Percentiles rank a stretch among this genome's conserved stretches.
Evolutionary conservation across 2,797 vertebrate species (phyloP).

Genomic region (Pseudochromis fuscus): DNA sequence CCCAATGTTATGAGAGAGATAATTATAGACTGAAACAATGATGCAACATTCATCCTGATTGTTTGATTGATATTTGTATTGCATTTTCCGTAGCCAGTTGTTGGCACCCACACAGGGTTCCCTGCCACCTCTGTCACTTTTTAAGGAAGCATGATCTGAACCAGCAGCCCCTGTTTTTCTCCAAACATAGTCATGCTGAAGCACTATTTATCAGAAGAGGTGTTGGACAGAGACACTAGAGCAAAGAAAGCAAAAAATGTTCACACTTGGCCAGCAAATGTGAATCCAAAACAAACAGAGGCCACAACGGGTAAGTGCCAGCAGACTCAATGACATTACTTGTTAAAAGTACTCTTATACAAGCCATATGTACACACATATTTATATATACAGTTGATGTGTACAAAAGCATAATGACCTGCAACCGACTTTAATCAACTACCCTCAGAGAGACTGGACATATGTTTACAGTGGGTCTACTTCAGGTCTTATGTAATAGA

Average conservation of each 20-base stretch:
- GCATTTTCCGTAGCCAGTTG: slow-evolving; percentile 1
- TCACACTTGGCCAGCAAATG: slow-evolving; percentile 21
- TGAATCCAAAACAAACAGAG: slow-evolving; percentile 52
- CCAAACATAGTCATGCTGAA: slow-evolving; percentile 74
- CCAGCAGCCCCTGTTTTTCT: slow-evolving; percentile 39
- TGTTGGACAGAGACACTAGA: slow-evolving; percentile 53
- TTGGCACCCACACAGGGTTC: not conserved
- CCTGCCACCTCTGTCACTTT: slow-evolving; percentile 18
- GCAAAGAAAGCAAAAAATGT: slow-evolving; percentile 44
- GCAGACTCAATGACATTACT: not conserved
- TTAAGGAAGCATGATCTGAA: slow-evolving; percentile 24
- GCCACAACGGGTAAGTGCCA: slow-evolving; percentile 6
- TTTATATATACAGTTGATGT: not conserved
- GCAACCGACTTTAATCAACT: slow-evolving; percentile 38
- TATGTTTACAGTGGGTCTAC: slow-evolving; percentile 49
- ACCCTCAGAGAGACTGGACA: slow-evolving; percentile 12
- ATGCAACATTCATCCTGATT: not conserved
- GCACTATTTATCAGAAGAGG: slow-evolving; percentile 40
- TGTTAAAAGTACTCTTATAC: not conserved
- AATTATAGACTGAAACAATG: not conserved
- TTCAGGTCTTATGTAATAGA: slow-evolving; percentile 54
- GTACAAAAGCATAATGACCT: slow-evolving; percentile 32
- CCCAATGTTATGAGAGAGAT: not conserved
- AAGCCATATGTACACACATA: not conserved
- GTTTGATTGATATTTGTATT: not conserved